Evolutionary conservation across 30 jellyfish, hydroid and myxozoan species (phyloP), one percentile per base, ranked within the genome.

Genomic region (Nemopilema nomurai): DNA sequence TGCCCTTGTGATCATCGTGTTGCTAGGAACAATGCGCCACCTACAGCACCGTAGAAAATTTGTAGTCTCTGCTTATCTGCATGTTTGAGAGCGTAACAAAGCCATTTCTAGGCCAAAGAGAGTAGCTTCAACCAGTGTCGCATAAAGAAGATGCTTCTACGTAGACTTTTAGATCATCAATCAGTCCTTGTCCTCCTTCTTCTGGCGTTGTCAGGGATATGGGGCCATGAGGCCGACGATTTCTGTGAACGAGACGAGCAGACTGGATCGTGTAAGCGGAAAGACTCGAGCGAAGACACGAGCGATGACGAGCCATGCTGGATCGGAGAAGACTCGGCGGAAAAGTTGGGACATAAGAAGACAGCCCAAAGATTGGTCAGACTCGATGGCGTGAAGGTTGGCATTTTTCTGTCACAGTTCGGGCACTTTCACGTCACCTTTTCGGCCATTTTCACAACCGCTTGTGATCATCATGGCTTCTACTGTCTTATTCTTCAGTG

Each of bases 211-310:
- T 41, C 57, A 41, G 13, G 57, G 9, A 41, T 41, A 41, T 41
- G 9, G 6, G 6, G 57, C 13, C 57, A 41, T 41, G 9, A 41
- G 57, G 6, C 57, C 13, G 13, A 41, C 13, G 78, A 78, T 51
- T 82, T 69, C 53, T 69, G 83, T 33, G 96, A 90, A 26, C 71
- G 91, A 68, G 97, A 90, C 66, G 97, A 85, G 50, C 62, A 65
- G 1, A 84, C 92, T 18, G 97, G 96, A 28, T 74, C 91, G 16
- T 90, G 97, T 53, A 84, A 90, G 79, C 67, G 26, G 62, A 71
- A 80, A 16, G 79, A 22, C 0, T 28, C 80, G 62, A 21, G 3
- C 19, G 69, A 28, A 1, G 70, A 68, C 53, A 83, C n/a, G 26
- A 86, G 80, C 4, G 87, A 87, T 1, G 89, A 77, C 69, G 95